A percentile compares a stretch with the other conserved stretches of the same genome.
Conservation (phyloP, 1,140 invertebrate genomes). For the Hyles euphorbiae region DNA sequence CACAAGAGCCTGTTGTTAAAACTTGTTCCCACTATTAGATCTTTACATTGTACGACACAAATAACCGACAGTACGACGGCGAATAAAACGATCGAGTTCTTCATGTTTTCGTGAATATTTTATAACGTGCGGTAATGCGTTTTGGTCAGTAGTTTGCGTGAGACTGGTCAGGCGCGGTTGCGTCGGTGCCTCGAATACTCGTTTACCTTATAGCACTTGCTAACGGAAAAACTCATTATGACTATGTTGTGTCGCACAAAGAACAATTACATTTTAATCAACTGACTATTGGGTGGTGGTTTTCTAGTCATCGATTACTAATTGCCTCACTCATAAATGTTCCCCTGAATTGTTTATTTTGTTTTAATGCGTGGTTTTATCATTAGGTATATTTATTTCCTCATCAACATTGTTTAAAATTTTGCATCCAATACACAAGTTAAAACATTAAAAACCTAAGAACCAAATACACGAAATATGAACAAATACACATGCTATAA, state of each 20-base stretch:
- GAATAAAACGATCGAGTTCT: conserved; percentile 36
- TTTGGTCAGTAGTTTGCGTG: conserved; percentile 25
- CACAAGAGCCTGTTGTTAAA: conserved; percentile 55
- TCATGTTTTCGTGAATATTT: conserved; percentile 39
- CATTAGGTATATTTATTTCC: no score
- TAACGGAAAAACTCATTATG: conserved; percentile 34
- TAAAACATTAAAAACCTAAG: no score
- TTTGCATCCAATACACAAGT: no score
- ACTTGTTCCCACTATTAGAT: conserved; percentile 63
- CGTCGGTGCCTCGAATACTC: conserved; percentile 28
- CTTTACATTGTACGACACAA: conserved; percentile 47
- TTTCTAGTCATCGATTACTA: neutral
- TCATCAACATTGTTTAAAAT: no score
- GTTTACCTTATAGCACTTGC: conserved; percentile 36
- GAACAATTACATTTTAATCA: no score
- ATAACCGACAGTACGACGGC: conserved; percentile 38
- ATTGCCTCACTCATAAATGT: no score
- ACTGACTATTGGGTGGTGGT: no score
- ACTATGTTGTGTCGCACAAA: neutral
- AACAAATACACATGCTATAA: no score
- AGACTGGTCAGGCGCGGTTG: conserved; percentile 33
- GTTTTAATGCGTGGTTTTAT: no score
- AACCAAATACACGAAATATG: no score
- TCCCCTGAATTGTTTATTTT: no score
- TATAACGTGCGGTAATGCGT: conserved; percentile 23